Conservation (phyloP, 2,888 invertebrate genomes). For the Yponomeuta plumbellus region DNA sequence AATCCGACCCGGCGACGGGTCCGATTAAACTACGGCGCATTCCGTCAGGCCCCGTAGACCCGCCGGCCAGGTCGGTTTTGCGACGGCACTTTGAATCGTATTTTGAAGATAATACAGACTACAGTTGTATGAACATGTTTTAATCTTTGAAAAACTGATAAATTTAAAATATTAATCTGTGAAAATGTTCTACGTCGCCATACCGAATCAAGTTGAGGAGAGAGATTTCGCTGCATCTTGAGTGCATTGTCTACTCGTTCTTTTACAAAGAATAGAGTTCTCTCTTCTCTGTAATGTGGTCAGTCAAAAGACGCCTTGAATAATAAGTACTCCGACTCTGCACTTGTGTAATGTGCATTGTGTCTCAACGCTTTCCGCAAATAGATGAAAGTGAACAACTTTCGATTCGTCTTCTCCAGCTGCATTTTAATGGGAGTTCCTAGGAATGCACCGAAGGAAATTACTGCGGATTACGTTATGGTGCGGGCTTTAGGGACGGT, state of each 20-base stretch:
- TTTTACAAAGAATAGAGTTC: not conserved
- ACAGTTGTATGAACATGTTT: too few species aligned
- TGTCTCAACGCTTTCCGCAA: conserved; percentile 19
- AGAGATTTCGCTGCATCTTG: not conserved
- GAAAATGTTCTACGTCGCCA: too few species aligned
- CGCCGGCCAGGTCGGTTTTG: too few species aligned
- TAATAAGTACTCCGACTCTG: conserved; percentile 1
- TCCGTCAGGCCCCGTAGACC: too few species aligned
- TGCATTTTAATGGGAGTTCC: conserved; percentile 14
- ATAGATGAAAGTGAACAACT: conserved; percentile 20
- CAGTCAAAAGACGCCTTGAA: conserved; percentile 7
- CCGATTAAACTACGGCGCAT: too few species aligned
- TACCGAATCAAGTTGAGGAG: too few species aligned
- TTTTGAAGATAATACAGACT: too few species aligned
- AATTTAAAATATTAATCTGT: too few species aligned
- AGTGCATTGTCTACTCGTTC: not conserved
- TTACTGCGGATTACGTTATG: not conserved
- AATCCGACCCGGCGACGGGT: too few species aligned
- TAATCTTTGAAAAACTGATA: too few species aligned
- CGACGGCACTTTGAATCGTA: too few species aligned
- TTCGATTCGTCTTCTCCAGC: conserved; percentile 16
- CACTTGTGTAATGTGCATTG: not conserved
- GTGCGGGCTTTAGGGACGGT: too few species aligned
- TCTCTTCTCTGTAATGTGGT: not conserved
- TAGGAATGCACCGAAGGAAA: not conserved